Percentiles rank a stretch among this genome's conserved stretches.
These are phyloP conservation scores for Temnothorax curvispinosus DNA, from an alignment of 1,140 invertebrate genomes.

Conservation along the genomic window DNA sequence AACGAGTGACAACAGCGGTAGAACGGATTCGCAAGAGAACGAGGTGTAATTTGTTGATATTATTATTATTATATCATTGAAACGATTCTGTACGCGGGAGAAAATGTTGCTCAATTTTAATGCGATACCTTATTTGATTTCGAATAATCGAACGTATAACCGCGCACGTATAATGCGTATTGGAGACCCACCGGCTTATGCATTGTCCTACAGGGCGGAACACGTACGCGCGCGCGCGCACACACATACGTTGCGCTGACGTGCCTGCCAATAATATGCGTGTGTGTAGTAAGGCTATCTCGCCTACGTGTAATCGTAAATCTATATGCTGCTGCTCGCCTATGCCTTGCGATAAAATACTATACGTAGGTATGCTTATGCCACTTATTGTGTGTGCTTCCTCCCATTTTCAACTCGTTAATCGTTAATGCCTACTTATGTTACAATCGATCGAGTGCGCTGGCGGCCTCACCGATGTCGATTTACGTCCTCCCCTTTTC, in stretches of 20 bases:
- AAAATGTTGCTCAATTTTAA: background rate
- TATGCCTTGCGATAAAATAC: conserved; percentile 75
- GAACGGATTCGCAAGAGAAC: background rate
- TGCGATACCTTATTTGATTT: conserved; percentile 6
- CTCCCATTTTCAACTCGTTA: conserved; percentile 63
- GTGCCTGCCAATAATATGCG: conserved; percentile 53
- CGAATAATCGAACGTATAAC: conserved; percentile 17
- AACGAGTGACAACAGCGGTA: background rate
- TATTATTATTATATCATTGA: background rate
- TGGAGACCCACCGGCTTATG: conserved; percentile 47
- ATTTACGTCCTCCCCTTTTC: conserved; percentile 6
- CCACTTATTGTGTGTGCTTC: conserved; percentile 65
- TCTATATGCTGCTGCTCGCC: conserved; percentile 62
- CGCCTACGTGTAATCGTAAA: conserved; percentile 67
- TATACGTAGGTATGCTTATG: conserved; percentile 71
- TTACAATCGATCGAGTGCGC: conserved; percentile 79
- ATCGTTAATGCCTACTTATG: conserved; percentile 73
- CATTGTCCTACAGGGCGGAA: conserved; percentile 31
- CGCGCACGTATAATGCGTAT: conserved; percentile 3
- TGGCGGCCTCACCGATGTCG: conserved; percentile 65
- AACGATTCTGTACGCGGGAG: background rate
- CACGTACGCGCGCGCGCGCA: background rate
- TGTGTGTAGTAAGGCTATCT: conserved; percentile 57
- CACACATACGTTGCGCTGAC: conserved; percentile 13
- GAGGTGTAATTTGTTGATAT: background rate